Evolutionary conservation across 2,888 invertebrate species (phyloP).

Genomic region (Tinea trinotella): DNA sequence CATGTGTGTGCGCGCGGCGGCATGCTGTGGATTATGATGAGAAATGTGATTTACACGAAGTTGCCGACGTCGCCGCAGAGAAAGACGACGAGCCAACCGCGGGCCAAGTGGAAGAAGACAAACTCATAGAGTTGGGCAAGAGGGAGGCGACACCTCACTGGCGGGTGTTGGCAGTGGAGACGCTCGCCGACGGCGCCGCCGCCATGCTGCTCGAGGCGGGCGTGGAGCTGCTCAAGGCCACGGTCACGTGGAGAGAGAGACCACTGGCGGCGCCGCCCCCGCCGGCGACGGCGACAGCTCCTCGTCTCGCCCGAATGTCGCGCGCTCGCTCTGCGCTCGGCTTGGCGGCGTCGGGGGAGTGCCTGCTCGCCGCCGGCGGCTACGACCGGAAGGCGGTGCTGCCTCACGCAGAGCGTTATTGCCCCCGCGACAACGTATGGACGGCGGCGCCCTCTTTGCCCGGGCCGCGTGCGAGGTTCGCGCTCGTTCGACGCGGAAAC

Average conservation of each 20-base stretch:
- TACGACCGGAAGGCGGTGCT: slow-evolving; percentile 90
- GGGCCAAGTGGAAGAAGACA: neutral
- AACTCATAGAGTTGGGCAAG: neutral
- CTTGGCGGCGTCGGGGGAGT: slow-evolving; percentile 77
- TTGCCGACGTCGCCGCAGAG: neutral
- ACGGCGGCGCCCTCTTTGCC: slow-evolving; percentile 77
- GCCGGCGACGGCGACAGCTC: neutral
- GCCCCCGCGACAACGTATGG: slow-evolving; percentile 81
- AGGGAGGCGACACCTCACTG: neutral
- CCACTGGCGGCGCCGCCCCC: neutral
- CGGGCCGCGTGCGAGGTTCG: slow-evolving; percentile 83
- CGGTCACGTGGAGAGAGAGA: slow-evolving; percentile 18
- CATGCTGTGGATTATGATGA: neutral
- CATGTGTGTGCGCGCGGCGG: neutral
- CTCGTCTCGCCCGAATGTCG: neutral
- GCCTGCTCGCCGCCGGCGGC: slow-evolving; percentile 83
- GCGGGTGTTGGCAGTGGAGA: neutral
- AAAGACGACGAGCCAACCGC: neutral
- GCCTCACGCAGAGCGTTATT: slow-evolving; percentile 81
- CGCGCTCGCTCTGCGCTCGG: slow-evolving; percentile 58
- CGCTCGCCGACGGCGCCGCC: neutral
- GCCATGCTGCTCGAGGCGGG: neutral
- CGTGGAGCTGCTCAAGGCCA: slow-evolving; percentile 16
- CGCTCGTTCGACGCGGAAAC: slow-evolving; percentile 76
- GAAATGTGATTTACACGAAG: neutral